Percentiles rank a stretch among this genome's conserved stretches.
Evolutionary conservation across 1,140 invertebrate genomes (phyloP).

Genomic region (Mycetomoellerius zeteki): DNA sequence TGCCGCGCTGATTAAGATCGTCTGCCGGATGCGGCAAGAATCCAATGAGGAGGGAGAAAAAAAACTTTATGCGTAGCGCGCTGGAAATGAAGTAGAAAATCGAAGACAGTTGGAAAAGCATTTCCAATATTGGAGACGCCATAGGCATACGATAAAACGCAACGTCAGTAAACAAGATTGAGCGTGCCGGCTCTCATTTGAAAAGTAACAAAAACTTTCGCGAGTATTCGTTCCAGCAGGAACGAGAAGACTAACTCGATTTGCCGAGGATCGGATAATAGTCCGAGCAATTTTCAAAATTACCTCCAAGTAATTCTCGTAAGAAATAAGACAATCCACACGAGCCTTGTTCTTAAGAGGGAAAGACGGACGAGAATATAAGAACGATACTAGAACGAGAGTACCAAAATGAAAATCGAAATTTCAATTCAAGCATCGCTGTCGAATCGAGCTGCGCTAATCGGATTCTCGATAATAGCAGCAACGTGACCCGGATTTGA

Average conservation of each 20-base stretch:
- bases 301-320: conserved; percentile 31
- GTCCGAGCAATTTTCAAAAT: conserved; percentile 49
- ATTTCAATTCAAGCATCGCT: conserved; percentile 8
- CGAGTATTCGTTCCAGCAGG: conserved; percentile 9
- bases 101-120: conserved; percentile 55
- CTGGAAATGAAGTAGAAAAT: conserved; percentile 68
- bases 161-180: conserved; percentile 60
- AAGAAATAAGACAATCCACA: background rate
- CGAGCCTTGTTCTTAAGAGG: background rate
- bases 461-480: conserved; percentile 32
- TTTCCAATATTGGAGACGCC: conserved; percentile 57
- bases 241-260: conserved; percentile 38
- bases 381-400: background rate
- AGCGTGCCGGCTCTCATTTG: background rate
- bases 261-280: conserved; percentile 32
- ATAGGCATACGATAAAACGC: conserved; percentile 34
- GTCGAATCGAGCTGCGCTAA: conserved; percentile 9
- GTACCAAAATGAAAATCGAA: conserved; percentile 51
- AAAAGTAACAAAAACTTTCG: conserved; percentile 49
- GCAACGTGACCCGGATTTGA: conserved; percentile 30
- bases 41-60: background rate
- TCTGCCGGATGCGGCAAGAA: background rate
- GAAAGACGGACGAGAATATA: background rate
- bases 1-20: conserved; percentile 17
- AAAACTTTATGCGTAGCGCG: conserved; percentile 18